phyloP scores from a whole-genome alignment of 2,113 vertebrate species.

The Morphnarchus princeps region DNA sequence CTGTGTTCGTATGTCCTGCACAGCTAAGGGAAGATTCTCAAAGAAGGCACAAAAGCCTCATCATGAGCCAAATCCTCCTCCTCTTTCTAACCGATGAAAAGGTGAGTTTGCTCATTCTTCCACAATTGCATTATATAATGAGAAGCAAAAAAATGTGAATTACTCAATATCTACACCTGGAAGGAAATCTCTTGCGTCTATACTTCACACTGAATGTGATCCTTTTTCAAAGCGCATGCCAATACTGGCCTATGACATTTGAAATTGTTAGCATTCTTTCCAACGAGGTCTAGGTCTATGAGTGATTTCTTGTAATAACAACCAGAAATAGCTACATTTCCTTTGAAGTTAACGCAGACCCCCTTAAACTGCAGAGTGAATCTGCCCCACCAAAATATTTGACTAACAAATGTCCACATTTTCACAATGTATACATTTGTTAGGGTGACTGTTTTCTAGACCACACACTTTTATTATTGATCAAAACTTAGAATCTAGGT shows the following conservation, averaged over 20 bases:
- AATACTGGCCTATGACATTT: neutral
- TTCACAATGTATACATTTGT: neutral
- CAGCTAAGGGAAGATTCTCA: neutral
- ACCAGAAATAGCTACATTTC: constrained; percentile 3
- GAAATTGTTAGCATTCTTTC: constrained; percentile 18
- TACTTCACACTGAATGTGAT: neutral
- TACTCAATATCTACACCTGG: neutral
- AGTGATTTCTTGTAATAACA: neutral
- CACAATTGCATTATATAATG: neutral
- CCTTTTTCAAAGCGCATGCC: neutral
- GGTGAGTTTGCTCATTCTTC: neutral
- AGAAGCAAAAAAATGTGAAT: neutral
- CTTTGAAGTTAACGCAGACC: neutral
- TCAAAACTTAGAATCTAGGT: neutral
- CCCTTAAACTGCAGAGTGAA: neutral
- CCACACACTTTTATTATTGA: neutral
- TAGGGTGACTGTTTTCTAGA: neutral
- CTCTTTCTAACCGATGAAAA: neutral
- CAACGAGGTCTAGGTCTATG: neutral
- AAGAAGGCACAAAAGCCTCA: neutral
- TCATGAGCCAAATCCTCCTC: neutral
- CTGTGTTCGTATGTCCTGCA: neutral
- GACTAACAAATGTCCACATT: neutral
- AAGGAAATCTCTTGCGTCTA: neutral
- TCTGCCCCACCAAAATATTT: neutral